A percentile compares a stretch with the other conserved stretches of the same genome.
phyloP scores from a whole-genome alignment of 1,140 invertebrate species.

The Macrotrachela quadricornifera region DNA sequence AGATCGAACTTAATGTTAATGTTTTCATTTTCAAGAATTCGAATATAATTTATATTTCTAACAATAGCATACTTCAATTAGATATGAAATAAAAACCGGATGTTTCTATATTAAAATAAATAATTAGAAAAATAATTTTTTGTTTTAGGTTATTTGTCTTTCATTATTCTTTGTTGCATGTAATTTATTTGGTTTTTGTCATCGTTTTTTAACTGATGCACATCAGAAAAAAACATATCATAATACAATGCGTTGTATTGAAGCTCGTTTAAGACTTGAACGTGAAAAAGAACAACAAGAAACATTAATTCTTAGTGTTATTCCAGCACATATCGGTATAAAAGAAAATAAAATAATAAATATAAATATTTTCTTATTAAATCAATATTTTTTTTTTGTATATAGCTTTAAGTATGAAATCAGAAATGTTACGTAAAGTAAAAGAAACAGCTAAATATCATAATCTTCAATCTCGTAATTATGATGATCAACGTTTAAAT shows the following conservation, averaged over 20 bases:
- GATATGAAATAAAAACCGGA: no score
- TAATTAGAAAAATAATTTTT: no score
- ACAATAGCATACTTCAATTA: no score
- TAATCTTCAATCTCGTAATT: background rate
- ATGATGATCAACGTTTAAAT: background rate
- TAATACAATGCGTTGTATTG: slow-evolving; percentile 4
- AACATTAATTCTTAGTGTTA: slow-evolving; percentile 4
- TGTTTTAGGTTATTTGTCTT: no score
- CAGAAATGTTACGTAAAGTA: background rate
- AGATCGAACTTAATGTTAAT: no score
- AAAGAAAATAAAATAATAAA: background rate
- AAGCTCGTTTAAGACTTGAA: slow-evolving; percentile 3
- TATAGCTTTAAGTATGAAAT: no score
- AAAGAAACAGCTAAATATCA: background rate
- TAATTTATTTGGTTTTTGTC: background rate
- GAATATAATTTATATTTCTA: no score
- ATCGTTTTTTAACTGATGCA: background rate
- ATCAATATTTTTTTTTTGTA: no score
- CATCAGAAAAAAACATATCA: background rate
- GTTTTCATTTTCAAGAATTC: no score
- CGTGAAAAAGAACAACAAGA: slow-evolving; percentile 6
- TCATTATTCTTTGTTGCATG: no score
- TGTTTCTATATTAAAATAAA: no score
- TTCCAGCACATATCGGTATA: slow-evolving; percentile 5
- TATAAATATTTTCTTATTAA: no score